Conservation (phyloP, 2,797 vertebrate genomes). For the Propithecus perrieri region DNA sequence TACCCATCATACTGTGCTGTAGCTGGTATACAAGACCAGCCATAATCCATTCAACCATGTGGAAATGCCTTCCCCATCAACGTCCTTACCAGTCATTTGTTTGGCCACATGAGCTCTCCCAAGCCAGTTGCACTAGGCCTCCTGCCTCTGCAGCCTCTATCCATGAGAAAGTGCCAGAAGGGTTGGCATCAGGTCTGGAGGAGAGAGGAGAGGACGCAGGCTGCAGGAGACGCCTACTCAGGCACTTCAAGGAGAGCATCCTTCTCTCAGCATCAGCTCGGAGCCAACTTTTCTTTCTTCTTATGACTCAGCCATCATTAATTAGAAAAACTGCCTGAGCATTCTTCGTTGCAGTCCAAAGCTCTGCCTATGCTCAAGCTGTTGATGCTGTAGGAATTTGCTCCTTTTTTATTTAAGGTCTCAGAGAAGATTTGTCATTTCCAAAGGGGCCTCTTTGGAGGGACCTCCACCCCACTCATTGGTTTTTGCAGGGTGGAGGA, state of each 20-base stretch:
- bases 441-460: neutral
- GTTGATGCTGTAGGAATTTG: neutral
- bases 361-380: conserved; percentile 30
- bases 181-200: conserved; percentile 16
- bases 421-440: neutral
- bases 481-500: neutral
- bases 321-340: conserved; percentile 26
- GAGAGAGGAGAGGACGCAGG: neutral
- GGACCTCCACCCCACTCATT: neutral
- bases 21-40: neutral
- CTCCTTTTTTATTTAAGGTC: neutral
- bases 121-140: neutral
- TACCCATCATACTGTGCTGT: neutral
- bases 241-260: neutral
- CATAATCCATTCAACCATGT: fast-evolving
- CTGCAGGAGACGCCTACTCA: conserved; percentile 21
- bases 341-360: neutral
- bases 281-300: conserved; percentile 52
- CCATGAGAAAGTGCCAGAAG: conserved; percentile 31
- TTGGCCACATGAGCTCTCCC: neutral
- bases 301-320: conserved; percentile 48
- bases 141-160: neutral
- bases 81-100: neutral
- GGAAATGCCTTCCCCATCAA: neutral
- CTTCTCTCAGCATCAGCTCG: conserved; percentile 29